phyloP scores from a whole-genome alignment of 2,888 invertebrate genomes.

The Nemurella pictetii region DNA sequence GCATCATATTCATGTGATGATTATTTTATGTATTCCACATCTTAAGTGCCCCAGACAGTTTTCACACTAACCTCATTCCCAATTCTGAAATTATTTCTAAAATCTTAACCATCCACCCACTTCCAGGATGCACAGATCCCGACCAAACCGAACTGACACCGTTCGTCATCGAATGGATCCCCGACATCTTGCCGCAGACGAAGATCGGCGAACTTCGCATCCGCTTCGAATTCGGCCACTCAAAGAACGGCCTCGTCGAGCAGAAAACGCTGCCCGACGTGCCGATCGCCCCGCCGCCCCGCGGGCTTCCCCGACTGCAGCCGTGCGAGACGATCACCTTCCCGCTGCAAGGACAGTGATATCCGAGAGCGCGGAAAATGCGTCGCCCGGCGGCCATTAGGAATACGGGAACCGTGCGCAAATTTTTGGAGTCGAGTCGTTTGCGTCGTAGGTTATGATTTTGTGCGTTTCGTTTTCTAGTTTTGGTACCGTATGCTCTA shows the following conservation, averaged over 20 bases:
- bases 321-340: neutral
- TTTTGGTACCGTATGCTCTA: too few species aligned
- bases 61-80: too few species aligned
- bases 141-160: constrained; percentile 64
- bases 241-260: constrained; percentile 55
- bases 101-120: neutral
- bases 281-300: neutral
- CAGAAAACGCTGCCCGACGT: constrained; percentile 11
- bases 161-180: constrained; percentile 76
- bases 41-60: too few species aligned
- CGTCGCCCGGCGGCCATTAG: too few species aligned
- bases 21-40: too few species aligned
- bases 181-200: constrained; percentile 68
- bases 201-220: constrained; percentile 73
- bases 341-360: neutral
- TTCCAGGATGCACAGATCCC: constrained; percentile 56
- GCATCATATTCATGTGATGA: too few species aligned
- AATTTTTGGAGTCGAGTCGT: neutral
- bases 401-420: neutral
- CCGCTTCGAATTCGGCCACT: constrained; percentile 71
- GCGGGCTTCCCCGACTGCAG: neutral
- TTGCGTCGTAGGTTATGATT: too few species aligned
- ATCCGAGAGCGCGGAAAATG: too few species aligned
- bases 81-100: too few species aligned
- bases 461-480: too few species aligned